Evolutionary conservation across 2,113 vertebrate genomes (phyloP).

Genomic region (Scophthalmus maximus): DNA sequence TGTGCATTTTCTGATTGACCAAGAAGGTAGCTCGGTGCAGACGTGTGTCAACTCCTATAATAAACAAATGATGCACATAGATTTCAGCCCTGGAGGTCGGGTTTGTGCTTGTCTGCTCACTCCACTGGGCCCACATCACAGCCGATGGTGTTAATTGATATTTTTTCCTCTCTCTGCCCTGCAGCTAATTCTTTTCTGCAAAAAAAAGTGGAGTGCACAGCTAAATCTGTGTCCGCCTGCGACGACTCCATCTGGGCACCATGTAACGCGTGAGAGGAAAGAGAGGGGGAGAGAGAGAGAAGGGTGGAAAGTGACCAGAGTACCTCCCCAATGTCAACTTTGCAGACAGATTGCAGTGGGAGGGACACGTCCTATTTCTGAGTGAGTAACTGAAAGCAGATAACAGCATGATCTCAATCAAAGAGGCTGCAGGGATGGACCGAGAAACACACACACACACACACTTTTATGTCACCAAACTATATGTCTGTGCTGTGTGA

Average conservation of each 20-base stretch:
- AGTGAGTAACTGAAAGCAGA: slow-evolving; percentile 72
- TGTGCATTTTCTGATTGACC: neutral
- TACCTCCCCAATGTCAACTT: slow-evolving; percentile 52
- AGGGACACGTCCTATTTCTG: slow-evolving; percentile 72
- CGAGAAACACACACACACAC: slow-evolving; percentile 1
- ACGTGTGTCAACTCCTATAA: neutral
- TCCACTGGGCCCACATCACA: slow-evolving; percentile 22
- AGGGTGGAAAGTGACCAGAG: slow-evolving; percentile 49
- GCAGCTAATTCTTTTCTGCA: slow-evolving; percentile 32
- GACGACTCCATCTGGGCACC: slow-evolving; percentile 68
- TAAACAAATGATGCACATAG: neutral
- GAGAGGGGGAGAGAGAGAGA: neutral
- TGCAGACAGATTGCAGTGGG: slow-evolving; percentile 80
- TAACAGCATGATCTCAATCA: slow-evolving; percentile 65
- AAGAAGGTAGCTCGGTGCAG: neutral
- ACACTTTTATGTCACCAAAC: too few species aligned
- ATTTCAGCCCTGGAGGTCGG: neutral
- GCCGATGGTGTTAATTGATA: slow-evolving; percentile 24
- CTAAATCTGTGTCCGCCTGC: slow-evolving; percentile 48
- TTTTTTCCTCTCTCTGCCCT: slow-evolving; percentile 29
- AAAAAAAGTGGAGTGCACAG: slow-evolving; percentile 52
- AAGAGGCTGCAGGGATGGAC: slow-evolving; percentile 38
- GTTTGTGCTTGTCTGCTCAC: neutral
- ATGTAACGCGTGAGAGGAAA: slow-evolving; percentile 58
- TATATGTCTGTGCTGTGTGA: too few species aligned